phyloP scores from a whole-genome alignment of 2,113 vertebrate species.

The Silurus glanis region DNA sequence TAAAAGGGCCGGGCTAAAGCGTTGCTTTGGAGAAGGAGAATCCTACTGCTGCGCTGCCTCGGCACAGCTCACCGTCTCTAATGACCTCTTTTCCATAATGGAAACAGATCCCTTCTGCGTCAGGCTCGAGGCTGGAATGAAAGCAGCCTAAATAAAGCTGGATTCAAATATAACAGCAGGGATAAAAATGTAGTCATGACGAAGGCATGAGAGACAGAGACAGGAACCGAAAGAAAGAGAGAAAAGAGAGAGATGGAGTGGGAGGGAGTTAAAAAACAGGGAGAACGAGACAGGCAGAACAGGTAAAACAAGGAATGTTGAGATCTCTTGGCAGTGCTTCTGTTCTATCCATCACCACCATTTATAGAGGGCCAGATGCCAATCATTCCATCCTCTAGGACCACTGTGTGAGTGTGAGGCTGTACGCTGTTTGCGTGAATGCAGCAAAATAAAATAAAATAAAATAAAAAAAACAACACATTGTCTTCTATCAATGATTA shows the following conservation, averaged over 20 bases:
- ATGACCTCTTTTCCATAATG: constrained; percentile 45
- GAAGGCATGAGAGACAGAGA: background rate
- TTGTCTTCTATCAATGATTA: background rate
- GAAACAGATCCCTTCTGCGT: constrained; percentile 39
- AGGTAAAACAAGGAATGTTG: constrained; percentile 19
- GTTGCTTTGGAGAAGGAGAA: constrained; percentile 15
- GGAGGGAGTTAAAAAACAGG: background rate
- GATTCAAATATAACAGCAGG: constrained; percentile 29
- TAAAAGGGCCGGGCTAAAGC: constrained; percentile 34
- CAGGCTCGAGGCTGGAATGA: constrained; percentile 37
- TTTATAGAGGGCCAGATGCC: constrained; percentile 62
- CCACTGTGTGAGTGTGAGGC: constrained; percentile 29
- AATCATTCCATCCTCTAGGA: constrained; percentile 60
- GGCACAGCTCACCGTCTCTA: constrained; percentile 10
- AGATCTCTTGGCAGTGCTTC: constrained; percentile 54
- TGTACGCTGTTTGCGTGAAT: background rate
- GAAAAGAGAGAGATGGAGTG: constrained; percentile 4
- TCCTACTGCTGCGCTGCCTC: constrained; percentile 1
- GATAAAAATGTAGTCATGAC: constrained; percentile 31
- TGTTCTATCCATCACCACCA: constrained; percentile 68
- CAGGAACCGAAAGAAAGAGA: background rate
- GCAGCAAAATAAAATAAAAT: constrained; percentile 5
- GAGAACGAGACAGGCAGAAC: background rate
- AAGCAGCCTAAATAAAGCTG: constrained; percentile 41
- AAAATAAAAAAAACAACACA: background rate